Percentiles rank a stretch among this genome's conserved stretches.
Evolutionary conservation across 1,140 invertebrate species (phyloP).

Genomic region (Drosophila murphyi): DNA sequence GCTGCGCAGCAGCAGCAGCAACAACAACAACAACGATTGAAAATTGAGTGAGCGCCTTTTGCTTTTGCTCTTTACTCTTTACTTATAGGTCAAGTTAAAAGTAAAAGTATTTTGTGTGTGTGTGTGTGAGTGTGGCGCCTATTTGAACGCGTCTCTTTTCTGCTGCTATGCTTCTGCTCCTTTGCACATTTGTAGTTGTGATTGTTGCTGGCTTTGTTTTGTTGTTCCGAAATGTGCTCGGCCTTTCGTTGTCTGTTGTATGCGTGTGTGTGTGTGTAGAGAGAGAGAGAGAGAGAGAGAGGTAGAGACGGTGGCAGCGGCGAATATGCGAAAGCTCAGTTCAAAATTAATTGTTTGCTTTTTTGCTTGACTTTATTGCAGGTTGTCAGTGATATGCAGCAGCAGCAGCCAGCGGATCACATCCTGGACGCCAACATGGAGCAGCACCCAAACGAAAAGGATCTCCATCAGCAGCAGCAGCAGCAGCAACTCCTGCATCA

Average conservation of each 20-base stretch:
- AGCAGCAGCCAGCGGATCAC: conserved; percentile 43
- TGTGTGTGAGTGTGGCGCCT: conserved; percentile 11
- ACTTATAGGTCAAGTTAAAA: conserved; percentile 82
- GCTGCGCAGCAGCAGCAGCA: conserved; percentile 4
- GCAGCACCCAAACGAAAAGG: conserved; percentile 13
- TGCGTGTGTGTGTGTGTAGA: neutral
- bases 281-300: conserved; percentile 1
- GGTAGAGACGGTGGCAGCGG: neutral
- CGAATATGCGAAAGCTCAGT: conserved; percentile 52
- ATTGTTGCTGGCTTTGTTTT: conserved; percentile 24
- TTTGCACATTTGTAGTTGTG: conserved; percentile 42
- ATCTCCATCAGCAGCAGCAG: conserved; percentile 57
- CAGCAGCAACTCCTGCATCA: conserved; percentile 40
- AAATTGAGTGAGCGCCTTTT: conserved; percentile 42
- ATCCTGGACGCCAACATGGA: conserved; percentile 49
- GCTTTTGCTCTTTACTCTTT: conserved; percentile 49
- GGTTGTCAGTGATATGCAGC: conserved; percentile 62
- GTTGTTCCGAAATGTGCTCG: conserved; percentile 17
- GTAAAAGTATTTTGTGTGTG: conserved; percentile 63
- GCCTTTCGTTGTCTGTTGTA: neutral
- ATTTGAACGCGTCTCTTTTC: conserved; percentile 22
- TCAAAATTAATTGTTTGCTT: conserved; percentile 64
- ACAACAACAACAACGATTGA: conserved; percentile 8
- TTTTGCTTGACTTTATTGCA: conserved; percentile 56
- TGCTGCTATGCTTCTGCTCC: conserved; percentile 22